Conservation (phyloP, 2,888 invertebrate species). For the Protophormia terraenovae region DNA sequence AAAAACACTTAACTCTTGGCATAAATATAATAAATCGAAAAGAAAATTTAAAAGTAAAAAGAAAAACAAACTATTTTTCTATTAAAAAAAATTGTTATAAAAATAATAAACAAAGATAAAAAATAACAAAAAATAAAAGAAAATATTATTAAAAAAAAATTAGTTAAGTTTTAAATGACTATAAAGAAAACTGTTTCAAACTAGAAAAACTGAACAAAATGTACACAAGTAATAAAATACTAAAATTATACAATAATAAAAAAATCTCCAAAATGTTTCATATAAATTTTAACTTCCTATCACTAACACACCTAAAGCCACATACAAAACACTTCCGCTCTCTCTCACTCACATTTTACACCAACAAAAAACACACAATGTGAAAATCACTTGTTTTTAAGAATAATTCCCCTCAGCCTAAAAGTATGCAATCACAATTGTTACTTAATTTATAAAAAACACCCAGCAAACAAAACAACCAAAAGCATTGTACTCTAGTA, state of each 20-base stretch:
- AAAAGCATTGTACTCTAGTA: constrained; percentile 1
- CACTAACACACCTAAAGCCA: neutral
- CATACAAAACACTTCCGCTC: neutral
- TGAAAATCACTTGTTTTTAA: neutral
- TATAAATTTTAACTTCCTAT: neutral
- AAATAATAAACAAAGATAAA: constrained; percentile 11
- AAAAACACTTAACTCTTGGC: constrained; percentile 46
- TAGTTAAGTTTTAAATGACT: constrained; percentile 38
- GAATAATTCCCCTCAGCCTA: constrained; percentile 31
- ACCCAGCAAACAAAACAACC: constrained; percentile 12
- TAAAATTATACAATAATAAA: neutral
- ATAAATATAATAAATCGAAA: neutral
- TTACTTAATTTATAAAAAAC: constrained; percentile 37
- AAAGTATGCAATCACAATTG: constrained; percentile 55
- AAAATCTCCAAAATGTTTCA: neutral
- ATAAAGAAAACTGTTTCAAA: constrained; percentile 36
- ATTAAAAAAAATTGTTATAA: constrained; percentile 38
- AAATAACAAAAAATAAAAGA: neutral
- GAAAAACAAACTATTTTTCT: constrained; percentile 49
- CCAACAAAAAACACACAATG: neutral
- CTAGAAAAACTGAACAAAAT: constrained; percentile 8
- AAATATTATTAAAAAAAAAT: neutral
- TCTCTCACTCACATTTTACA: neutral
- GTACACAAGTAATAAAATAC: neutral
- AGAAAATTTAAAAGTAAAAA: neutral